Evolutionary conservation across 1,140 invertebrate genomes (phyloP), one percentile per base, ranked within the genome.

Genomic region (Hycleus cichorii): DNA sequence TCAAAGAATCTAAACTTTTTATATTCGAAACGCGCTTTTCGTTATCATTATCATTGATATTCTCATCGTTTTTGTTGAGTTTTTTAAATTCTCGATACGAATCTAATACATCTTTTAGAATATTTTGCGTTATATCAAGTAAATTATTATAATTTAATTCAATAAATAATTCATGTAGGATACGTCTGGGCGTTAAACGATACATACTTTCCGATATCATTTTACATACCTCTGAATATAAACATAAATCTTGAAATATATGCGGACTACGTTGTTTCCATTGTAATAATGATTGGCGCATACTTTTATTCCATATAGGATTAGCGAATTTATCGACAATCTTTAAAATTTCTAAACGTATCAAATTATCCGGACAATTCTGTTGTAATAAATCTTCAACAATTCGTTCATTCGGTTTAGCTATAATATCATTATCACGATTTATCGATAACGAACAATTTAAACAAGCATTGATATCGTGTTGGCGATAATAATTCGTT

Each of bases 131-230:
- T 46, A 10, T 49, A 12, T 54, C 49, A 12, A 57, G 56, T 39
- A 59, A 49, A 45, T 49, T 12, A n/a, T 48, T 46, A 68, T 93
- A 93, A 66, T 82, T 80, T 18, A 91, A 76, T 71, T 97, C 94
- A 38, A 94, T 80, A 75, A 98, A 98, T 4, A 98, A 77, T 76
- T 98, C 95, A 73, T 98, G 94, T 11, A 97, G 76, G 74, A 97
- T 94, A 61, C 93, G 81, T 18, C 95, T 78, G 2, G 92, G 85
- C 51, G 81, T 81, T 59, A 96, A 78, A 61, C 93, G 83, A 70
- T 94, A 95, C 24, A 86, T 87, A 70, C 86, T 89, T 38, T 81
- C 81, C 0, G 86, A 83, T 39, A 97, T 74, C 47, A 91, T 77
- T 57, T 83, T 83, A 70, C 89, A 89, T 4, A 96, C 86, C 74